Evolutionary conservation across 2,113 vertebrate genomes (phyloP), one percentile per base, ranked within the genome.

Genomic region (Clarias gariepinus): DNA sequence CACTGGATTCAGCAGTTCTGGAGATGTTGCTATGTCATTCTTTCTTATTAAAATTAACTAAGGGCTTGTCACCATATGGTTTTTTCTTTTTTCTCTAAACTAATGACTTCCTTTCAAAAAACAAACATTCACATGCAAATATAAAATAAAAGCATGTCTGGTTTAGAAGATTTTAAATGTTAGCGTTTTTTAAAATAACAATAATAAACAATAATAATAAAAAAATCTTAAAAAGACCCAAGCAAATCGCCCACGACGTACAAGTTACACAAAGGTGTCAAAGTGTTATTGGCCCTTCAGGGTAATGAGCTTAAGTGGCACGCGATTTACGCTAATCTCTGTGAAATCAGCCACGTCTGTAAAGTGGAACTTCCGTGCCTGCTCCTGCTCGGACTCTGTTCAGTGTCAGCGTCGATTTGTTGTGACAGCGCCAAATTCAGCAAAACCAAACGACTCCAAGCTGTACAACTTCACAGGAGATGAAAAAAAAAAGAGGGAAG

Each of bases 271-370:
- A 30, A 90, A 94, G 90, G 91, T 93, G 91, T 94, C 93, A 94
- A 91, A 91, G 88, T 93, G 94, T 90, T 93, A 92, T 92, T 93
- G 94, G 93, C 91, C 92, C 93, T 91, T 89, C 89, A 87, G 86
- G 88, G 91, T 92, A 93, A 94, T 94, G 93, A 94, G 91, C 90
- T 89, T 94, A 95, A 95, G 93, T 94, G 94, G 91, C 91, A 91
- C 85, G 86, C 89, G 94, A 95, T 95, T 94, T 94, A 92, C 90
- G 83, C 93, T 95, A 95, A 95, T 94, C 94, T 93, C 92, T 91
- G 92, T 92, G 91, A 94, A 95, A 94, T 94, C 93, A 90, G 91
- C 92, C 92, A 89, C 85, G 90, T 91, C 90, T 90, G 92, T 94
- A 89, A 92, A 92, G 92, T 90, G 92, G 91, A 89, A 93, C 93